These are phyloP conservation scores for Agelaius phoeniceus DNA, from an alignment of 2,113 vertebrate species.

Conservation along the genomic window DNA sequence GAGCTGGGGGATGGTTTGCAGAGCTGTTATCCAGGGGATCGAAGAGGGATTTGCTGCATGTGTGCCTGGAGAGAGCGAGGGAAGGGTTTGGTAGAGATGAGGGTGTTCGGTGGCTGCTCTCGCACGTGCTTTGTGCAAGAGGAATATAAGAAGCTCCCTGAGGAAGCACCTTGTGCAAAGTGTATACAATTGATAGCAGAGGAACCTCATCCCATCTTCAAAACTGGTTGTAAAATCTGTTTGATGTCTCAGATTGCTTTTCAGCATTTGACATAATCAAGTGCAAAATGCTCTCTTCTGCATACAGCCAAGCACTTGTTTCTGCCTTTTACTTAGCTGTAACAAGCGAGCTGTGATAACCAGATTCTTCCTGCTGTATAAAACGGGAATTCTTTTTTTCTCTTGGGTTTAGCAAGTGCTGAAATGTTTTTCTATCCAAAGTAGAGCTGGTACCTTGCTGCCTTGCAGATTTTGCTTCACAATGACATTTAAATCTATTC, in stretches of 20 bases:
- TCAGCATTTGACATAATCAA: neutral
- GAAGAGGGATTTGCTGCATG: neutral
- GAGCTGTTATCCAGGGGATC: neutral
- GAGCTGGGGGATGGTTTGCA: neutral
- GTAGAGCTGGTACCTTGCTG: neutral
- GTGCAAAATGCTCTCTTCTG: neutral
- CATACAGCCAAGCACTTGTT: neutral
- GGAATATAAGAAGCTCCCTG: neutral
- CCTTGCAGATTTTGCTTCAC: constrained; percentile 11
- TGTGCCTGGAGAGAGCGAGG: neutral
- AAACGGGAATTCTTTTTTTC: neutral
- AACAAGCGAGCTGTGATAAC: neutral
- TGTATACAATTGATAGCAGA: neutral
- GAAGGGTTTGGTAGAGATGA: neutral
- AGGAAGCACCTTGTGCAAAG: neutral
- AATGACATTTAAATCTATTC: neutral
- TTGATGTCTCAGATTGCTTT: neutral
- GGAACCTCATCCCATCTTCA: neutral
- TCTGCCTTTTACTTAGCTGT: neutral
- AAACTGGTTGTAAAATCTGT: neutral
- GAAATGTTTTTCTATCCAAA: neutral
- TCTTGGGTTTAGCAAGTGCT: neutral
- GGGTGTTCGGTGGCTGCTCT: neutral
- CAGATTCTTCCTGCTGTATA: neutral
- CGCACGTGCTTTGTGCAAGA: neutral